Evolutionary conservation across 2,888 invertebrate species (phyloP).

Genomic region (Drosophila diplacantha): DNA sequence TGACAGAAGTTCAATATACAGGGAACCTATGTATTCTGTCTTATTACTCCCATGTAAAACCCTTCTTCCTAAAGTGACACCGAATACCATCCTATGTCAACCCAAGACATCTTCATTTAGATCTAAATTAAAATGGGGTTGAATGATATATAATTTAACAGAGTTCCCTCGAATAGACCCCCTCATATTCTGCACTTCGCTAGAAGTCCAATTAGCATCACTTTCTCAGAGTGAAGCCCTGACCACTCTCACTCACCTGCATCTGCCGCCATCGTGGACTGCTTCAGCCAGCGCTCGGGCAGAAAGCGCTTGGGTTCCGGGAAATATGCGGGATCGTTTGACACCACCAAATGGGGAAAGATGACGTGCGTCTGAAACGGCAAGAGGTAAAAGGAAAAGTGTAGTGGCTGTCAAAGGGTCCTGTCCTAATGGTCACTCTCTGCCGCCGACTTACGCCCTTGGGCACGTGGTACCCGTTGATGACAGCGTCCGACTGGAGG

Average conservation of each 20-base stretch:
- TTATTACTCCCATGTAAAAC: no score
- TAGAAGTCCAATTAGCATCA: background rate
- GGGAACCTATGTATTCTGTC: background rate
- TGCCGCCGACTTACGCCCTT: conserved; percentile 83
- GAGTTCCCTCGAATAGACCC: background rate
- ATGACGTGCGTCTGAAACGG: conserved; percentile 84
- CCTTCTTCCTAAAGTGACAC: background rate
- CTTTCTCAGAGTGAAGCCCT: background rate
- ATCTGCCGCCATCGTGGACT: conserved; percentile 69
- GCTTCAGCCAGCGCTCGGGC: conserved; percentile 89
- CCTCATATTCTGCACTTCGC: background rate
- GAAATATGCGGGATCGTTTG: conserved; percentile 85
- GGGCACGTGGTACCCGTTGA: conserved; percentile 88
- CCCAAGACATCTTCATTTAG: background rate
- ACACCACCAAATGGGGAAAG: conserved; percentile 87
- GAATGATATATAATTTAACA: background rate
- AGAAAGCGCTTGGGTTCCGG: conserved; percentile 83
- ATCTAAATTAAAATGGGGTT: background rate
- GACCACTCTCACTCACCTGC: conserved; percentile 60
- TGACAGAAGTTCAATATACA: background rate
- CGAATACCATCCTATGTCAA: background rate
- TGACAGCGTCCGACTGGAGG: conserved; percentile 85
- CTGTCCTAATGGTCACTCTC: background rate
- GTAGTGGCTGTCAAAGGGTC: background rate
- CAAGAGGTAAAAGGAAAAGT: background rate